Conservation (phyloP, 2,113 vertebrate genomes). For the Poecile atricapillus region DNA sequence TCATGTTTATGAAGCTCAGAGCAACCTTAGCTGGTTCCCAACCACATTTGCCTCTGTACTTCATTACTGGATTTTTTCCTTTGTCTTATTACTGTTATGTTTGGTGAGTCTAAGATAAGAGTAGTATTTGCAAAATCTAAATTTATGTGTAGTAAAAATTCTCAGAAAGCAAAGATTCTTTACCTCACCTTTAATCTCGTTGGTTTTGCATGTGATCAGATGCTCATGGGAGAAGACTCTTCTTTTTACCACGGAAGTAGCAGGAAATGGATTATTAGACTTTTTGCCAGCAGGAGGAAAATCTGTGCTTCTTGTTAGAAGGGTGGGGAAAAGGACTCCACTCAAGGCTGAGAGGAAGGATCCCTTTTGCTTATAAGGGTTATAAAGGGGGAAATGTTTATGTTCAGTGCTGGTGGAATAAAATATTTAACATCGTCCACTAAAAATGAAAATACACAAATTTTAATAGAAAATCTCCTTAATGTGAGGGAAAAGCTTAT, state of each 20-base stretch:
- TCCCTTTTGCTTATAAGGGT: background rate
- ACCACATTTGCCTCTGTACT: background rate
- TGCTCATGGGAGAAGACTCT: background rate
- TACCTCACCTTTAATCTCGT: background rate
- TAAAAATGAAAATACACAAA: background rate
- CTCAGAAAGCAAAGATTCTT: background rate
- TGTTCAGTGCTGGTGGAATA: background rate
- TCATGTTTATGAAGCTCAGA: background rate
- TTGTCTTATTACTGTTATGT: background rate
- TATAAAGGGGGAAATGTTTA: background rate
- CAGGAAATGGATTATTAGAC: background rate
- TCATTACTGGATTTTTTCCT: background rate
- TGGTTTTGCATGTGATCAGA: background rate
- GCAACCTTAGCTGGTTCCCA: background rate
- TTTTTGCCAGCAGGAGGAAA: background rate
- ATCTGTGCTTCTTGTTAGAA: background rate
- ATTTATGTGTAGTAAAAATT: background rate
- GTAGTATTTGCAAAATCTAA: background rate
- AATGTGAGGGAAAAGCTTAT: background rate
- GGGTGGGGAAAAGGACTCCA: background rate
- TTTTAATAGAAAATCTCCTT: background rate
- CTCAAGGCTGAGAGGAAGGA: background rate
- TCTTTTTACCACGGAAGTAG: background rate
- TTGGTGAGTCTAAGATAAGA: background rate
- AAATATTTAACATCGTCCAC: background rate